Evolutionary conservation across 2,888 invertebrate species (phyloP).

Genomic region (Hydriomena furcata): DNA sequence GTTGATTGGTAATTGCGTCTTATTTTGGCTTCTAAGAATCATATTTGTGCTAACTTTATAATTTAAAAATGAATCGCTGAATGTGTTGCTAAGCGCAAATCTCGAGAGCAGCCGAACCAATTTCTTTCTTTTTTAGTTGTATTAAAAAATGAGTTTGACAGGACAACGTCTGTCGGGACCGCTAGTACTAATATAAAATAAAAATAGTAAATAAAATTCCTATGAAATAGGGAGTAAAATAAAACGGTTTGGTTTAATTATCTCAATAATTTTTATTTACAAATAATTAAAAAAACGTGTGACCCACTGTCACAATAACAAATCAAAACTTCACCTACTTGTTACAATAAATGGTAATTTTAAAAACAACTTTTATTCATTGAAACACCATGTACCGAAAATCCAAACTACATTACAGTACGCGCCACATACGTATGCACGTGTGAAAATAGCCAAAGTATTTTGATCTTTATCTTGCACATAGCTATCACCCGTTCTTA

Average conservation of each 20-base stretch:
- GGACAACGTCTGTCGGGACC: too few relatives aligned
- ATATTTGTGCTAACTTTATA: too few relatives aligned
- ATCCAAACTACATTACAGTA: slow-evolving; percentile 11
- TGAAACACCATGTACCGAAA: slow-evolving; percentile 11
- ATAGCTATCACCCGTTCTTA: background rate
- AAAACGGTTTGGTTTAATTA: slow-evolving; percentile 37
- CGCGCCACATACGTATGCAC: slow-evolving; percentile 1
- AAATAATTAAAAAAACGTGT: slow-evolving; percentile 70
- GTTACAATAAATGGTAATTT: slow-evolving; percentile 22
- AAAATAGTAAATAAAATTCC: too few relatives aligned
- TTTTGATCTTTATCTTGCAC: background rate
- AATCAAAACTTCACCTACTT: slow-evolving; percentile 52
- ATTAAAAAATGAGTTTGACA: too few relatives aligned
- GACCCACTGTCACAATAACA: slow-evolving; percentile 61
- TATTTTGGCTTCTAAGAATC: too few relatives aligned
- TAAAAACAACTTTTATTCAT: background rate
- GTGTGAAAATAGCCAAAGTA: background rate
- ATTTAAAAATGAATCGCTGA: too few relatives aligned
- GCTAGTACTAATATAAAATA: too few relatives aligned
- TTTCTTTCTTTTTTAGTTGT: too few relatives aligned
- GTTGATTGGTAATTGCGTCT: too few relatives aligned
- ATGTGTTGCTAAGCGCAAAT: too few relatives aligned
- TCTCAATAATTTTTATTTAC: slow-evolving; percentile 67
- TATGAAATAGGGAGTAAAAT: slow-evolving; percentile 11
- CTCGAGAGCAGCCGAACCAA: too few relatives aligned